Conservation (phyloP, 2,888 invertebrate species). For the Oeneis ivallda region DNA sequence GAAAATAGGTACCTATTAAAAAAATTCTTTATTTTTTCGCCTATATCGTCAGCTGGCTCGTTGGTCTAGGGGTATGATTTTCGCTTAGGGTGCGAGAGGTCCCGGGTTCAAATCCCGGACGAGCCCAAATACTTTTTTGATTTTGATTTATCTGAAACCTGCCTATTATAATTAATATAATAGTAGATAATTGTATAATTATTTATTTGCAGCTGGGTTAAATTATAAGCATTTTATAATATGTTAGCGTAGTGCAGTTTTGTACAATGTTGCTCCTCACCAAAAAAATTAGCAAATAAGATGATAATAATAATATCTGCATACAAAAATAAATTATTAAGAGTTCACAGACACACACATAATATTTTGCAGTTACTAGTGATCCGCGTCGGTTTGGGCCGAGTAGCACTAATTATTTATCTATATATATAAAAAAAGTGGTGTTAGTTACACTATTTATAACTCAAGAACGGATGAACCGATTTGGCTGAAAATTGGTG, state of each 20-base stretch:
- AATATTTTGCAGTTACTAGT: too few relatives aligned
- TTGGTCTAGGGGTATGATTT: slow-evolving; percentile 80
- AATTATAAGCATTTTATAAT: neutral
- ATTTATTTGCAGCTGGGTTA: neutral
- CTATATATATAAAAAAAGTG: too few relatives aligned
- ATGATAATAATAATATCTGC: neutral
- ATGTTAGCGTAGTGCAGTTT: too few relatives aligned
- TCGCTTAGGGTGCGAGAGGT: slow-evolving; percentile 82
- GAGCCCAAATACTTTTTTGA: slow-evolving; percentile 60
- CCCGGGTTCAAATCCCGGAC: slow-evolving; percentile 82
- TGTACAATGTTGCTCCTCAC: neutral
- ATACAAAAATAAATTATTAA: neutral
- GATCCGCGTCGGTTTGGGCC: too few relatives aligned
- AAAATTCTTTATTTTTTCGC: slow-evolving; percentile 14
- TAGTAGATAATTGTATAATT: too few relatives aligned
- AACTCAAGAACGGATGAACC: too few relatives aligned
- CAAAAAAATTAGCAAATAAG: slow-evolving; percentile 4
- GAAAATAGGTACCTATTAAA: neutral
- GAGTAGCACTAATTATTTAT: too few relatives aligned
- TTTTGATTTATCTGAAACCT: neutral
- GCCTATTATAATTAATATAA: too few relatives aligned
- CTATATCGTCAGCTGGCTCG: slow-evolving; percentile 49
- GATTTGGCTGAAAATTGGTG: too few relatives aligned
- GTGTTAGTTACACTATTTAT: too few relatives aligned
- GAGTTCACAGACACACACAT: too few relatives aligned